Base-by-base conservation (phyloP, 1,140 invertebrate species). In the Mesaphorura yosii region DNA sequence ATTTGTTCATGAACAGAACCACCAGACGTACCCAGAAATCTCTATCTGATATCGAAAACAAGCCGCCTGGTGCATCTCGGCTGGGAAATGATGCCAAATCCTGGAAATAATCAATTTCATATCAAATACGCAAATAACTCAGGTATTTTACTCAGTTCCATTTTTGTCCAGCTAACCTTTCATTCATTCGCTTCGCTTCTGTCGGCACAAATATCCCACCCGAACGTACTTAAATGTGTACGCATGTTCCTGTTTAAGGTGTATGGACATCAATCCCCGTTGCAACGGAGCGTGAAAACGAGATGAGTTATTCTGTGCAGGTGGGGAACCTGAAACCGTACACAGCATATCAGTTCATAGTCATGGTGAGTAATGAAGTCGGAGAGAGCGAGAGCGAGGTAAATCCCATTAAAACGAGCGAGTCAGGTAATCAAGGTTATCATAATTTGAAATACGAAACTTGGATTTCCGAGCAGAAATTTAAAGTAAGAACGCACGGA, bases 311-410 rank as follows among this genome's bases (percentile, higher is more conserved):
- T 12, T 37, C 34, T 12, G 7, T n/a, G 44, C 37, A 20, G 46
- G 76, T 78, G 6, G 55, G 59, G 1, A 66, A 68, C 19, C 63
- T 79, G 3, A 64, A 69, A 19, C 76, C 78, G 0, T 70, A 75
- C 0, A 75, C 69, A 20, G 62, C 62, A 14, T 79, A 79, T 63
- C 63, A 72, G 27, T 64, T 78, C 6, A 60, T 74, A 31, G 65
- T 79, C 1, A 54, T 69, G 54, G 76, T 76, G 7, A 68, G 71
- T 53, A 77, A 77, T 63, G 61, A 69, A 15, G 62, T 76, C 4
- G 75, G 75, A 10, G 72, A 76, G 28, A 63, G 69, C 46, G 67
- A 74, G 1, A 75, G 75, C 53, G 66, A 70, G 2, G 65, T 66
- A 52, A 25, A 42, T 6, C 40, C 40, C 6, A 19, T 19, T 10